Evolutionary conservation across 2,113 vertebrate species (phyloP), one percentile per base, ranked within the genome.

Genomic region (Nyctereutes procyonoides): DNA sequence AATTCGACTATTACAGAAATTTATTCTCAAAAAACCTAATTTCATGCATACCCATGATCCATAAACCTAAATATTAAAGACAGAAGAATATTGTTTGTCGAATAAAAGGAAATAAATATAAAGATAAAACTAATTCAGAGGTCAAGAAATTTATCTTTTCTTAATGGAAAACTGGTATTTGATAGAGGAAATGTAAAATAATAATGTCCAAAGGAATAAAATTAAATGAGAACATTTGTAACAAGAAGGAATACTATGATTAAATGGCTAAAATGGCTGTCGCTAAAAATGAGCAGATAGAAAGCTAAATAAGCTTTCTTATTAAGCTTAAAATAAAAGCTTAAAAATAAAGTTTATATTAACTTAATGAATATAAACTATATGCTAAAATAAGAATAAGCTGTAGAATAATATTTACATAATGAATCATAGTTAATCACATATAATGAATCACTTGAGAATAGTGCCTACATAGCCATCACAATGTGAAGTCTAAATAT

Each of bases 321-420:
- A 43, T 43, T 43, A 43, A 43, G 43, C 43, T 43, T 43, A 43
- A 43, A 43, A 43, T 43, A 43, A 43, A 51, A 67, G 8, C 58
- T n/a, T 86, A 56, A 90, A 71, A 74, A 81, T 90, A 80, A 95
- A 82, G 87, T 55, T 8, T 9, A 28, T 88, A 16, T 60, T 90
- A 89, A 51, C 2, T 38, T 84, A 35, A 43, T 30, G 19, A 82
- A 77, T 83, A 24, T 16, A 71, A n/a, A 56, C 38, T 9, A 51
- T 17, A 58, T 65, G 60, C 20, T 51, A 53, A 5, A 55, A 67
- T 84, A 9, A 26, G 6, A 96, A 88, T 32, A 5, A 79, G 3
- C 22, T 81, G 2, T 32, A 48, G 15, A 95, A 28, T 3, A 69
- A 3, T 30, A 10, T 71, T 63, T 56, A 22, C 12, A 10, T 28